Evolutionary conservation across 2,797 vertebrate genomes (phyloP), one percentile per base, ranked within the genome.

Genomic region (Pipistrellus nathusii): DNA sequence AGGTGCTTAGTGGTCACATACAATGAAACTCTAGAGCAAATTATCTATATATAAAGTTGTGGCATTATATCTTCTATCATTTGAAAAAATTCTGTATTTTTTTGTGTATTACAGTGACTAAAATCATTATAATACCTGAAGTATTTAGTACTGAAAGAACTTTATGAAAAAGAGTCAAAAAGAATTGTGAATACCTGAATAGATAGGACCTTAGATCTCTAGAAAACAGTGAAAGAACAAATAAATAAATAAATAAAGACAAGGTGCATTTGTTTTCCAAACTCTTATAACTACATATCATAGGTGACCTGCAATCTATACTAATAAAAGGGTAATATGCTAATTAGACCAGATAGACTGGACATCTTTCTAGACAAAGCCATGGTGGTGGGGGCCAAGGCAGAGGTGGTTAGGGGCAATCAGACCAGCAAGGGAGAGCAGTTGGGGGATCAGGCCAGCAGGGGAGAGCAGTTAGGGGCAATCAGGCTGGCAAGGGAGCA

Each of bases 1-100:
- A 91, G 15, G 12, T 25, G 14, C 30, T 75, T 12, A 27, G 3
- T 5, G 64, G 53, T 53, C 35, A 75, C 21, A 32, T 4, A 59
- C 0, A 51, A 23, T 38, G 27, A 32, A 62, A 21, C 2, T 21
- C 77, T 1, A 90, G 53, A 55, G 53, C 20, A 55, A 55, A 55
- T 23, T 55, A 55, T 55, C 20, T 55, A 21, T 55, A 21, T 55
- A 55, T 55, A 44, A 44, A 44, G 44, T 11, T 4, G 1, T 66
- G 53, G 66, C 59, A 66, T 76, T 12, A 0, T 13, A n/a, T 95
- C 18, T 51, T 94, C 25, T 32, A 82, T 1, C 92, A n/a, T 3
- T 59, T 85, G 23, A 18, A 97, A 86, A 23, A 95, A 93, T 89
- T 96, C 72, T 62, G 46, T 30, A 30, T 23, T 87, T 88, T 92